Evolutionary conservation across 2,888 invertebrate genomes (phyloP).

Genomic region (Coecobrya sp.): DNA sequence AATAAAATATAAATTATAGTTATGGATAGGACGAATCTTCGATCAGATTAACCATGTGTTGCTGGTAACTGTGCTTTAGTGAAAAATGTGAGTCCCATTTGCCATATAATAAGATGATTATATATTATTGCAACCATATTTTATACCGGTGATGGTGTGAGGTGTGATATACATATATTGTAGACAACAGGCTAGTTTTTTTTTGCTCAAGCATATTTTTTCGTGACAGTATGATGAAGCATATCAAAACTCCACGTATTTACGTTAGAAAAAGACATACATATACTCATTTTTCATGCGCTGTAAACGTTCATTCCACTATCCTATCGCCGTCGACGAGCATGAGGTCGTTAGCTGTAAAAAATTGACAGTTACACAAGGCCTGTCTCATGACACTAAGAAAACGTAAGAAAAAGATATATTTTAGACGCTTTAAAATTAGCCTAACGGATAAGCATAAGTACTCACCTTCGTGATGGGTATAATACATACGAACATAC

Average conservation of each 20-base stretch:
- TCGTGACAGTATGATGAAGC: not conserved
- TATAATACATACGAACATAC: too few species aligned
- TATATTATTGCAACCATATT: not conserved
- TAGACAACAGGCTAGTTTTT: not conserved
- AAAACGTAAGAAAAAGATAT: not conserved
- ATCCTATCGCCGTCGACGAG: not conserved
- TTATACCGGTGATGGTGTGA: conserved; percentile 7
- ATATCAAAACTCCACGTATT: not conserved
- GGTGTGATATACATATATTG: not conserved
- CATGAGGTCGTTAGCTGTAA: conserved; percentile 20
- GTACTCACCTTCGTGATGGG: too few species aligned
- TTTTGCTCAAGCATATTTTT: not conserved
- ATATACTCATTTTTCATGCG: not conserved
- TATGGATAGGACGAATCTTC: not conserved
- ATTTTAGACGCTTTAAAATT: not conserved
- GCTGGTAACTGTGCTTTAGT: not conserved
- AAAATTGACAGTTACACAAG: conserved; percentile 43
- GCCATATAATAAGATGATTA: not conserved
- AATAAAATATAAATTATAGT: not conserved
- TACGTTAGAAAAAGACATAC: not conserved
- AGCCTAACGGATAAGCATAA: too few species aligned
- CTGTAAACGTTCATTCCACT: not conserved
- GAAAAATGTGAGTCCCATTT: not conserved
- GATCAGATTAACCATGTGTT: not conserved
- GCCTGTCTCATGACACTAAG: not conserved